Conservation (phyloP, 2,113 vertebrate species). For the Lamprotornis superbus region DNA sequence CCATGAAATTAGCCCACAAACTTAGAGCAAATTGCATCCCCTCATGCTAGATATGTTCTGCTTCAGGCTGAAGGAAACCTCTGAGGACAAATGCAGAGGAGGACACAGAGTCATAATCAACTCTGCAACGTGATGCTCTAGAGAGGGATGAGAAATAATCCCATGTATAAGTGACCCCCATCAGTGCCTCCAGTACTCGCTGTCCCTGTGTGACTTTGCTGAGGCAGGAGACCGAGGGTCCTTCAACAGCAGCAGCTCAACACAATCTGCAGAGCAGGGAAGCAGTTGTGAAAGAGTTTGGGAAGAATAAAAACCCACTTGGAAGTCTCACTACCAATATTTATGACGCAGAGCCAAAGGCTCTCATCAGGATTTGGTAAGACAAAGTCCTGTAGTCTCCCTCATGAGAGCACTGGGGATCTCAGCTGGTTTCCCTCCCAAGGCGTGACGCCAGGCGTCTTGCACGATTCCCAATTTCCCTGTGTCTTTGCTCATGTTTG, state of each 20-base stretch:
- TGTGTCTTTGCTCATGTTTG: neutral
- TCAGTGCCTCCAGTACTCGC: fast-evolving
- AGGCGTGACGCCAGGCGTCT: neutral
- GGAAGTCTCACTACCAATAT: slow-evolving; percentile 22
- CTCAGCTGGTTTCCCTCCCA: neutral
- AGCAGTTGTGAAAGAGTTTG: neutral
- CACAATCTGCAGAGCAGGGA: neutral
- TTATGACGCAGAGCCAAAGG: neutral
- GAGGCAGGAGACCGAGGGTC: neutral
- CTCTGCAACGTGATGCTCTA: neutral
- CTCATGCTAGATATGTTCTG: fast-evolving
- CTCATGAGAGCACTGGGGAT: neutral
- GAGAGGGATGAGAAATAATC: neutral
- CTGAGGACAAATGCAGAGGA: neutral
- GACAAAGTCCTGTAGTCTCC: neutral
- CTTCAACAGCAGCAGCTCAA: neutral
- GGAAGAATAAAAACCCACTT: neutral
- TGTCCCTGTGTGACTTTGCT: fast-evolving
- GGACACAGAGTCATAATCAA: neutral
- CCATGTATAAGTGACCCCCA: fast-evolving
- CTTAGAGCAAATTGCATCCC: neutral
- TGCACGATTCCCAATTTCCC: neutral
- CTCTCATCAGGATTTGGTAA: slow-evolving; percentile 14
- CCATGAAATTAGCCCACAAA: neutral
- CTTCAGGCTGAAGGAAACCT: neutral